These are phyloP conservation scores for Drosophila histrio DNA, from an alignment of 2,888 invertebrate species.

Conservation along the genomic window DNA sequence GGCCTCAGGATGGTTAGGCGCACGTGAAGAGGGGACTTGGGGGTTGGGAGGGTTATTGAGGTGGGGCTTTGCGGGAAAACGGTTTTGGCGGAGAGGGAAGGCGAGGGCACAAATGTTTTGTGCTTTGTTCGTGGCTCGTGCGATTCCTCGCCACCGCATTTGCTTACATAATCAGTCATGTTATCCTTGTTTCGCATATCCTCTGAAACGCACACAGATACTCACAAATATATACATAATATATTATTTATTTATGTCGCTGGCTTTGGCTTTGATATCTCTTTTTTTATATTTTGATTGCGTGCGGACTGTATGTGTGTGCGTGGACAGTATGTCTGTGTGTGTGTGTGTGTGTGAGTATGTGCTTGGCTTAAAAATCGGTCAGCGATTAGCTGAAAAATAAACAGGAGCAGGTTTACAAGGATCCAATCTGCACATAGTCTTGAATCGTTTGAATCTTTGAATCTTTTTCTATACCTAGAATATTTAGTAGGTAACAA, in stretches of 20 bases:
- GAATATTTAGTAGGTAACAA: not conserved
- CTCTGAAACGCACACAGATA: slow-evolving; percentile 21
- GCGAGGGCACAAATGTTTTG: slow-evolving; percentile 33
- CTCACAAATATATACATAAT: slow-evolving; percentile 28
- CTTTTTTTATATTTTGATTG: slow-evolving; percentile 62
- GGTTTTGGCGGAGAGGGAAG: not conserved
- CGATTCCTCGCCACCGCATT: slow-evolving; percentile 42
- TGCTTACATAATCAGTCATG: slow-evolving; percentile 81
- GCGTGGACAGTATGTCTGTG: no score
- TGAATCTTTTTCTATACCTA: no score
- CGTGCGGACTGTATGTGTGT: slow-evolving; percentile 23
- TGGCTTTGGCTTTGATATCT: slow-evolving; percentile 48
- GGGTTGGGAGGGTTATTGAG: not conserved
- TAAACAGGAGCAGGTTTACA: no score
- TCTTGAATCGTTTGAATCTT: no score
- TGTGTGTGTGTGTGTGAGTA: slow-evolving; percentile 15
- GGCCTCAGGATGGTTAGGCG: slow-evolving; percentile 17
- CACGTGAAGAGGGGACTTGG: not conserved
- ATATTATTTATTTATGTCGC: slow-evolving; percentile 69
- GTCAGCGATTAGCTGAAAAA: slow-evolving; percentile 29
- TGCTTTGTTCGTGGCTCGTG: slow-evolving; percentile 35
- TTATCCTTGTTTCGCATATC: slow-evolving; percentile 71
- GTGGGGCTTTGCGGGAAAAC: no score
- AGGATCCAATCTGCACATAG: no score
- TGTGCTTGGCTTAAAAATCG: slow-evolving; percentile 40